Evolutionary conservation across 2,888 invertebrate species (phyloP).

Genomic region (Sminthurides aquaticus): DNA sequence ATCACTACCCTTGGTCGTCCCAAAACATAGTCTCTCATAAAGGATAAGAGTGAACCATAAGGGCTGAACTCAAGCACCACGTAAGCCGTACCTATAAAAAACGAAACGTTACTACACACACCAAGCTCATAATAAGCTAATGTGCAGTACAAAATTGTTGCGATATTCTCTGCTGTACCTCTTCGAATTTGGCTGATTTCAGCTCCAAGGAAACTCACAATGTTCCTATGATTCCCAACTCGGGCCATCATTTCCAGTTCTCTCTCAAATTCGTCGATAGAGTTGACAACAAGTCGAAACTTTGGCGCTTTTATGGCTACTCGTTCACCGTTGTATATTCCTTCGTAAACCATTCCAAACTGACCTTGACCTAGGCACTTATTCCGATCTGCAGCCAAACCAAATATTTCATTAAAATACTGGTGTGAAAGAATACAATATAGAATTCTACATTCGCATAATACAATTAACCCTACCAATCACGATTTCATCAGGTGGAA

Average conservation of each 20-base stretch:
- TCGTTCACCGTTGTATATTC: neutral
- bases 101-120: neutral
- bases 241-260: slow-evolving; percentile 4
- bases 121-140: neutral
- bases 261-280: slow-evolving; percentile 1
- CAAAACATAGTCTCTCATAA: neutral
- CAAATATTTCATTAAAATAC: neutral
- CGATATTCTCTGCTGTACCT: too few species aligned
- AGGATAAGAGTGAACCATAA: neutral
- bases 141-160: too few species aligned
- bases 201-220: neutral
- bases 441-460: neutral
- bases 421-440: neutral
- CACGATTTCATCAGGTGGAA: neutral
- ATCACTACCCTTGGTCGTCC: neutral
- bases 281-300: neutral
- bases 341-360: neutral
- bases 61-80: neutral
- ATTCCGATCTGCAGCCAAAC: neutral
- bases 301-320: neutral
- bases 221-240: neutral
- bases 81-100: neutral
- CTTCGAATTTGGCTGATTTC: neutral
- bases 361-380: neutral
- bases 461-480: neutral